A percentile compares a stretch with the other conserved stretches of the same genome.
phyloP scores from a whole-genome alignment of 2,888 invertebrate species.

The Diplolepis rosae region DNA sequence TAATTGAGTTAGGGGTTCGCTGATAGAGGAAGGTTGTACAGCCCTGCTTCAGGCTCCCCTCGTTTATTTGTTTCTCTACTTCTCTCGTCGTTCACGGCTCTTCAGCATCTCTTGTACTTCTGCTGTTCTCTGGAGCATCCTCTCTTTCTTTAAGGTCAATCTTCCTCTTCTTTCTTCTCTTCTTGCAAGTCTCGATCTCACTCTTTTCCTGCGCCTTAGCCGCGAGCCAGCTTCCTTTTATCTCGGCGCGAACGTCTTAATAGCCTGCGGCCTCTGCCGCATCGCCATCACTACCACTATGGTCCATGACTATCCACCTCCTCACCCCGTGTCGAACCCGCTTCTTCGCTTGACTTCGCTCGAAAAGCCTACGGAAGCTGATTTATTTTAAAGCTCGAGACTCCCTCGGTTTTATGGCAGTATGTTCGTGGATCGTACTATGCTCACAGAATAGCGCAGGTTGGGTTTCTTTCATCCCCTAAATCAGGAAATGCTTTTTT shows the following conservation, averaged over 20 bases:
- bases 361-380: conserved; percentile 30
- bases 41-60: conserved; percentile 46
- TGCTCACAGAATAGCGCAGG: neutral
- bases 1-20: neutral
- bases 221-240: conserved; percentile 56
- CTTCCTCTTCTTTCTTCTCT: conserved; percentile 33
- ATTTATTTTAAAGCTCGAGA: conserved; percentile 25
- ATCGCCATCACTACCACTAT: conserved; percentile 32
- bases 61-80: conserved; percentile 64
- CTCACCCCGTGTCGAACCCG: conserved; percentile 25
- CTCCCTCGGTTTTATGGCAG: conserved; percentile 24
- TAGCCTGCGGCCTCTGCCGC: conserved; percentile 53
- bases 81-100: conserved; percentile 37
- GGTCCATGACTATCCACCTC: conserved; percentile 15
- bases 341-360: conserved; percentile 12
- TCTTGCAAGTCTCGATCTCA: conserved; percentile 28
- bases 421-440: conserved; percentile 1
- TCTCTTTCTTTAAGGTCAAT: conserved; percentile 33
- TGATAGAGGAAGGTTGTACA: neutral
- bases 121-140: conserved; percentile 32
- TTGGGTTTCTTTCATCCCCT: conserved; percentile 1
- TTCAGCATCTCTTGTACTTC: conserved; percentile 48
- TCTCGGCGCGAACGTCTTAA: conserved; percentile 64
- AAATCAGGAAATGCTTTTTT: neutral
- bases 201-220: conserved; percentile 32